Evolutionary conservation across 2,113 vertebrate genomes (phyloP), one percentile per base, ranked within the genome.

Genomic region (Antigone vipio): DNA sequence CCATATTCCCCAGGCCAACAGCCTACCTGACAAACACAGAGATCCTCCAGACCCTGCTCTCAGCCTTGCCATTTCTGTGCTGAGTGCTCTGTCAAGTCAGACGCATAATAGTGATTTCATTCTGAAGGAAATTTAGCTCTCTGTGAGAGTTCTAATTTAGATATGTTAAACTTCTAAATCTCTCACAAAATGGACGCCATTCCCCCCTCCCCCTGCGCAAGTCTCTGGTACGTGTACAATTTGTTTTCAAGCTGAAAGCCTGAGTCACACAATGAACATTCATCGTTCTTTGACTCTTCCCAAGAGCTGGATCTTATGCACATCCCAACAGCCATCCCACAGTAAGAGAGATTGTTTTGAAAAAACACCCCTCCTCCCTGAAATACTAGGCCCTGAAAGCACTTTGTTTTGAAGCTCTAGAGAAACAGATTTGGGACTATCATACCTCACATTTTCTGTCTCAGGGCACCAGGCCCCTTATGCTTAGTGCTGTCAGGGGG

Each of bases 181-280:
- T 59, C 38, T 86, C 14, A 50, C 42, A 32, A 80, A 69, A 38
- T 6, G 14, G 23, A 52, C 6, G 1, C 5, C 14, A 11, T 55
- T 63, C 15, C 20, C 5, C 7, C 14, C 16, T 55, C 5, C 32
- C 12, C 19, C 44, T 32, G n/a, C 23, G 19, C 30, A 89, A 69
- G 20, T 16, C 9, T 62, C 76, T 52, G 32, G 24, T 58, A 63
- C 1, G 1, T 0, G 0, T 27, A 29, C 9, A 69, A 19, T 30
- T 34, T 64, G 27, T 59, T 63, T 89, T 56, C 29, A 50, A 45
- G n/a, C 38, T 74, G 42, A 40, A 86, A 73, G 32, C 8, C 27
- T 67, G 32, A 89, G 53, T 47, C 16, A 29, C 13, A 11, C 17
- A 29, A 71, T 7, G 5, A 7, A 5, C 9, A 9, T 30, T 83